These are phyloP conservation scores for Microctonus hyperodae DNA, from an alignment of 2,888 invertebrate genomes.

Conservation along the genomic window DNA sequence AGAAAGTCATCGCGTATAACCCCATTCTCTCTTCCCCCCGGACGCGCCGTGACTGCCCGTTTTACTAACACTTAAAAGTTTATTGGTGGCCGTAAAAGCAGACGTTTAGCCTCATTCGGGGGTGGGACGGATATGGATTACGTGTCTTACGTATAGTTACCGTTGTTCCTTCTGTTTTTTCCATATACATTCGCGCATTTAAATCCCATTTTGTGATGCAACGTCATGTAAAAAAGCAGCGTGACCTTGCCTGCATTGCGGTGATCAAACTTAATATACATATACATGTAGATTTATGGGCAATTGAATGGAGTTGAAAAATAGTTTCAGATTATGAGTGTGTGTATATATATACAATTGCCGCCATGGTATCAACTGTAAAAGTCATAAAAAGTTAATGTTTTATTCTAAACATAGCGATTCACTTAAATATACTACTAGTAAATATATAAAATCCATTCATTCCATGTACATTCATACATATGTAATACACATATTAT, in stretches of 20 bases:
- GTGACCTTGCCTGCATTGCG: background rate
- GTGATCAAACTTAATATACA: background rate
- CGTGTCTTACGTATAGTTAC: slow-evolving; percentile 26
- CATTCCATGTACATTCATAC: background rate
- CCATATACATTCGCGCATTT: background rate
- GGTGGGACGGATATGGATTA: slow-evolving; percentile 40
- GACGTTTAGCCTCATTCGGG: slow-evolving; percentile 60
- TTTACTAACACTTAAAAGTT: slow-evolving; percentile 63
- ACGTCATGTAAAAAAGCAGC: background rate
- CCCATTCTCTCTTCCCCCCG: slow-evolving; percentile 27
- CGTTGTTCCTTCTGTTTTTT: slow-evolving; percentile 13
- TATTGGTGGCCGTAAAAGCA: slow-evolving; percentile 61
- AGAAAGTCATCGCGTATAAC: slow-evolving; percentile 22
- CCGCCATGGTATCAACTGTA: background rate
- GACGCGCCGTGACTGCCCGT: slow-evolving; percentile 44
- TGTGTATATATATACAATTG: background rate
- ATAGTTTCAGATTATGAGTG: background rate
- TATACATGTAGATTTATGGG: background rate
- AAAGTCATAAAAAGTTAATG: background rate
- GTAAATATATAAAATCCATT: background rate
- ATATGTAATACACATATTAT: background rate
- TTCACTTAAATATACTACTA: background rate
- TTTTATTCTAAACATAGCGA: background rate
- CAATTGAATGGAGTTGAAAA: background rate
- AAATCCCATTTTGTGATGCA: slow-evolving; percentile 11